These are phyloP conservation scores for Siniperca chuatsi DNA, from an alignment of 2,113 vertebrate genomes.

Conservation along the genomic window DNA sequence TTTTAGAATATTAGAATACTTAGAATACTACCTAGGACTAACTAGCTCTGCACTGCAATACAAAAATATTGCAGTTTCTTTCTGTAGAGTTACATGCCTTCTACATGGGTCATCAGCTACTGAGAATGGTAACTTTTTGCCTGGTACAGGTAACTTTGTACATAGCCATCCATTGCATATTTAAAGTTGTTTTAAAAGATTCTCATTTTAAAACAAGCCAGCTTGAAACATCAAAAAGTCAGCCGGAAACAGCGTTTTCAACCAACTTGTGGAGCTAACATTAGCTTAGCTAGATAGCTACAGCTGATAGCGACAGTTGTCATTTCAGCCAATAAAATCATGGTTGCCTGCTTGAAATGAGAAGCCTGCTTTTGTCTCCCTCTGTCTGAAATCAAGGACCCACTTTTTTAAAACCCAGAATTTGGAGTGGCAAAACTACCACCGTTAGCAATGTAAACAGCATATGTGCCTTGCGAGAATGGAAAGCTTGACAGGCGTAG, in stretches of 20 bases:
- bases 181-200: not conserved
- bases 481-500: too few relatives aligned
- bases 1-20: too few relatives aligned
- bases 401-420: not conserved
- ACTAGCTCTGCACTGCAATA: too few relatives aligned
- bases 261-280: not conserved
- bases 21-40: too few relatives aligned
- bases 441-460: not conserved
- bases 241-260: not conserved
- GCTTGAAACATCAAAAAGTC: not conserved
- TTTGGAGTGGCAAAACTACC: not conserved
- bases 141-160: not conserved
- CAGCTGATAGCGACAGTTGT: not conserved
- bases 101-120: not conserved
- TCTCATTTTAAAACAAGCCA: not conserved
- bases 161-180: not conserved
- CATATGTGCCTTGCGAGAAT: not conserved
- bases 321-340: not conserved
- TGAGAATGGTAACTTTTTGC: not conserved
- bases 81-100: not conserved
- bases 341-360: not conserved
- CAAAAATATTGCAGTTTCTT: too few relatives aligned
- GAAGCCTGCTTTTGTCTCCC: too few relatives aligned
- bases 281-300: not conserved
- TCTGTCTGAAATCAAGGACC: too few relatives aligned